These are phyloP conservation scores for Alauda arvensis DNA, from an alignment of 2,797 vertebrate genomes.

Conservation along the genomic window DNA sequence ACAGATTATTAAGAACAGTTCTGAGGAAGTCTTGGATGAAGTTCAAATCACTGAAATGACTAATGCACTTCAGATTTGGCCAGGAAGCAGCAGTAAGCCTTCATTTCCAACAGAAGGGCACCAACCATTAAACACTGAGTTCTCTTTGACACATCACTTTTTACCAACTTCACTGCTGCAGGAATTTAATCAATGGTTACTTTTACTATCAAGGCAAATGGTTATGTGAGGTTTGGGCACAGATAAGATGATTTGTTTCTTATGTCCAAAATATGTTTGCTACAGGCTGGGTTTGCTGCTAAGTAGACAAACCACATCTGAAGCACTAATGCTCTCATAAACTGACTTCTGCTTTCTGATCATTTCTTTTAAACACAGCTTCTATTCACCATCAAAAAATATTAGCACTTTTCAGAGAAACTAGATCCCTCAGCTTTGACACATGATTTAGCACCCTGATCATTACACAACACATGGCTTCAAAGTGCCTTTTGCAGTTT, in stretches of 20 bases:
- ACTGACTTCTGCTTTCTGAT: constrained; percentile 59
- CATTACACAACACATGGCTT: constrained; percentile 53
- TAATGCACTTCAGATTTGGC: constrained; percentile 50
- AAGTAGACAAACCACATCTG: constrained; percentile 68
- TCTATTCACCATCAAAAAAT: constrained; percentile 63
- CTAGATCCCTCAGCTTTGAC: constrained; percentile 32
- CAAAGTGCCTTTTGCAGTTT: constrained; percentile 45
- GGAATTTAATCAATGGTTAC: constrained; percentile 50
- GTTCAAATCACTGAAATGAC: constrained; percentile 68
- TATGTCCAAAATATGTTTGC: constrained; percentile 52
- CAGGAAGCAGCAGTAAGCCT: constrained; percentile 11
- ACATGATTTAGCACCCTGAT: constrained; percentile 38
- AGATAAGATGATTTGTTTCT: constrained; percentile 49
- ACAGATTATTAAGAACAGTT: constrained; percentile 57
- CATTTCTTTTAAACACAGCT: constrained; percentile 65
- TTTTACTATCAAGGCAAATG: constrained; percentile 35
- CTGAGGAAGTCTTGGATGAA: constrained; percentile 68
- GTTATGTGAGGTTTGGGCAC: constrained; percentile 7
- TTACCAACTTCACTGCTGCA: constrained; percentile 25
- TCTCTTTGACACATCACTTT: not conserved
- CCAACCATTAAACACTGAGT: not conserved
- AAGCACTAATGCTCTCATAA: constrained; percentile 63
- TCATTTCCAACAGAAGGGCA: not conserved
- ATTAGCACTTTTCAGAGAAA: constrained; percentile 58
- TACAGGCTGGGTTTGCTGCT: constrained; percentile 48